These are phyloP conservation scores for Salminus brasiliensis DNA, from an alignment of 2,113 vertebrate genomes.

Conservation along the genomic window DNA sequence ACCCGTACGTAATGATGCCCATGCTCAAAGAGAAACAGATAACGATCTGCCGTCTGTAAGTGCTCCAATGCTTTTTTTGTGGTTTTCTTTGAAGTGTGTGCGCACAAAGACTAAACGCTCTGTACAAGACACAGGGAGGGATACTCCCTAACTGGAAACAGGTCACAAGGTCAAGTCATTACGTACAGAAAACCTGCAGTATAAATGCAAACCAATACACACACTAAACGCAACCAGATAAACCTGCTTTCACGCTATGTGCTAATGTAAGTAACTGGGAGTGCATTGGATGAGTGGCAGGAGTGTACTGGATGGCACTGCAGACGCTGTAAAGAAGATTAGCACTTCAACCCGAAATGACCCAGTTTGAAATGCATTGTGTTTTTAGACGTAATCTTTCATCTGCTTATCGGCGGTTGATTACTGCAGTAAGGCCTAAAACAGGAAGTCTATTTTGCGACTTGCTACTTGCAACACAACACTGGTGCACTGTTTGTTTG, in stretches of 20 bases:
- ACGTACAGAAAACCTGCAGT: neutral
- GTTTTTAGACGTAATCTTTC: neutral
- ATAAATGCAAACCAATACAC: neutral
- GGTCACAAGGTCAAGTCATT: constrained; percentile 42
- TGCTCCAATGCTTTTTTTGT: constrained; percentile 59
- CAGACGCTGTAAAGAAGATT: neutral
- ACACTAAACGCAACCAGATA: neutral
- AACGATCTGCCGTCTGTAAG: constrained; percentile 61
- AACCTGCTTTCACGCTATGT: neutral
- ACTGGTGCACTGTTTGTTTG: neutral
- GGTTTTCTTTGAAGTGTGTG: constrained; percentile 64
- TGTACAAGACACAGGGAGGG: constrained; percentile 20
- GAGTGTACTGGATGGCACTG: neutral
- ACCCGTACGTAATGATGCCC: constrained; percentile 50
- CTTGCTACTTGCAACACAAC: neutral
- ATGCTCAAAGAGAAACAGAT: constrained; percentile 56
- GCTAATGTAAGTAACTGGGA: neutral
- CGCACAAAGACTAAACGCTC: constrained; percentile 29
- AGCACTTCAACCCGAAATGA: neutral
- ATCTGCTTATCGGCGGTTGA: neutral
- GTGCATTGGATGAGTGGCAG: too few relatives aligned
- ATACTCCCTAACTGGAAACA: constrained; percentile 46
- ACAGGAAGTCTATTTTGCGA: neutral
- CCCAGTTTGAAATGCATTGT: neutral
- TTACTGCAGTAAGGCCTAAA: neutral